phyloP scores from a whole-genome alignment of 2,113 vertebrate species.

The Paraplagusia blochii region DNA sequence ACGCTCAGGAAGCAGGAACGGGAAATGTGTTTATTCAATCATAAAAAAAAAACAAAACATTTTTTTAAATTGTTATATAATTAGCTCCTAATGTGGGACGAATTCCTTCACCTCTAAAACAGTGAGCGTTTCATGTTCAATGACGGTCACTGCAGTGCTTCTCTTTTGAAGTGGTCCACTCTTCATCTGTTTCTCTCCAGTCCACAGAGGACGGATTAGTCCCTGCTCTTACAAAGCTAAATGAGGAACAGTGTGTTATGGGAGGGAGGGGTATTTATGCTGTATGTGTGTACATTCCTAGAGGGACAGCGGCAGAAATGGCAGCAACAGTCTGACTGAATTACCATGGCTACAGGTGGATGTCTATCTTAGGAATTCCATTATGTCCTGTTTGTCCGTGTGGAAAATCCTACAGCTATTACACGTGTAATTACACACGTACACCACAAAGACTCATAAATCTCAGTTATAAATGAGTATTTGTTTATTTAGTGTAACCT shows the following conservation, averaged over 20 bases:
- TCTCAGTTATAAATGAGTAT: no score
- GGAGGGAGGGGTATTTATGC: neutral
- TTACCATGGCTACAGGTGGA: conserved; percentile 44
- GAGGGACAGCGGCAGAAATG: conserved; percentile 21
- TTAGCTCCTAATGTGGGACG: neutral
- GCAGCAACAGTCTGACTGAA: conserved; percentile 16
- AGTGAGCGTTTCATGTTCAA: conserved; percentile 5
- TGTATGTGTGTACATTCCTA: conserved; percentile 13
- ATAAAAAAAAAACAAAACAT: neutral
- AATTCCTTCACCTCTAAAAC: conserved; percentile 2
- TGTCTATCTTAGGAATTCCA: conserved; percentile 51
- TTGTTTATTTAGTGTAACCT: no score
- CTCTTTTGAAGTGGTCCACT: conserved; percentile 24
- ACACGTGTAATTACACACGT: no score
- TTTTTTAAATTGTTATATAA: neutral
- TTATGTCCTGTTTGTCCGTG: conserved; percentile 37
- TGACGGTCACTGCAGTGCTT: conserved; percentile 1
- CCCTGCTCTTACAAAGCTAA: conserved; percentile 12
- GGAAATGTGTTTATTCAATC: neutral
- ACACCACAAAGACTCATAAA: no score
- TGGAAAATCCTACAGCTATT: conserved; percentile 39
- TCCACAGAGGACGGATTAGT: conserved; percentile 15
- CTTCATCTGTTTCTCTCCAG: conserved; percentile 9
- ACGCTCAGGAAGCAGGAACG: conserved; percentile 4
- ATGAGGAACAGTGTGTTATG: conserved; percentile 10